These are phyloP conservation scores for Cyanoramphus novaezelandiae DNA, from an alignment of 2,113 vertebrate species.

Conservation along the genomic window DNA sequence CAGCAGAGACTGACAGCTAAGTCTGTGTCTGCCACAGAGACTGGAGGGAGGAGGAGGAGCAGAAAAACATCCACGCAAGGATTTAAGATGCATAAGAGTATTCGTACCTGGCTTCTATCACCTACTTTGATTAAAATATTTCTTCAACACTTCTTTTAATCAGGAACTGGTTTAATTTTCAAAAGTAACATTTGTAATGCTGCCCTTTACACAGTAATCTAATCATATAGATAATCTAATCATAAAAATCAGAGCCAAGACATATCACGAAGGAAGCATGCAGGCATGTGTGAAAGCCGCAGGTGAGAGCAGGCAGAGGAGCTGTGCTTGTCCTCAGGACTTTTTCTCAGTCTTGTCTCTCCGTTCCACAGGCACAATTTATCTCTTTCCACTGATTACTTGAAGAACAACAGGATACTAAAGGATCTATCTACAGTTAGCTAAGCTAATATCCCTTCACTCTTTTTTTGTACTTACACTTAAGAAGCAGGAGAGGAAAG, in stretches of 20 bases:
- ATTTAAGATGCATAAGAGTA: neutral
- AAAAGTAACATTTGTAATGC: neutral
- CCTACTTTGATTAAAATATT: neutral
- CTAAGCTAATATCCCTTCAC: neutral
- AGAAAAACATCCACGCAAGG: neutral
- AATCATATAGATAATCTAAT: neutral
- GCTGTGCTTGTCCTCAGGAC: neutral
- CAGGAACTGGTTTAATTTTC: neutral
- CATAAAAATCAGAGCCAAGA: neutral
- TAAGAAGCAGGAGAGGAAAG: neutral
- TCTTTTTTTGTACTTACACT: neutral
- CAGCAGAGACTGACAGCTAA: neutral
- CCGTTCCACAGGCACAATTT: neutral
- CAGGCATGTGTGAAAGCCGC: neutral
- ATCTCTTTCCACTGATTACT: neutral
- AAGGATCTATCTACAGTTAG: neutral
- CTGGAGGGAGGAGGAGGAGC: neutral
- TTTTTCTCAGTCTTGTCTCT: neutral
- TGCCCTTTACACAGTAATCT: neutral
- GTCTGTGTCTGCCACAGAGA: neutral
- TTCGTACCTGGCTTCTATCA: neutral
- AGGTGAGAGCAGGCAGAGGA: neutral
- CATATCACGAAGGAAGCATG: neutral
- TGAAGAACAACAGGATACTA: neutral
- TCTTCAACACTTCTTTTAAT: neutral